phyloP scores from a whole-genome alignment of 2,888 invertebrate species.

The Nasonia oneida region DNA sequence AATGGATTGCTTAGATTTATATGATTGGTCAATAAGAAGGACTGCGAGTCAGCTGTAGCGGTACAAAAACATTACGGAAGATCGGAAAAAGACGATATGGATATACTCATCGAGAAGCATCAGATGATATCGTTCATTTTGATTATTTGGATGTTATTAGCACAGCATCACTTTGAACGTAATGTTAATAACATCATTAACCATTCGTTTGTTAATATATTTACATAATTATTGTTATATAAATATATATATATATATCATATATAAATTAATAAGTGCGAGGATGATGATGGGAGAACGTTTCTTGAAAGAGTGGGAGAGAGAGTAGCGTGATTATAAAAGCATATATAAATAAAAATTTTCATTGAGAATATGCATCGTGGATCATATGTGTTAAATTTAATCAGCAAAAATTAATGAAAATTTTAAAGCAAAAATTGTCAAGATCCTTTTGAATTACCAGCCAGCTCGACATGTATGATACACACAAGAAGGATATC shows the following conservation, averaged over 20 bases:
- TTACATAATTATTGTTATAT: slow-evolving; percentile 27
- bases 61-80: slow-evolving; percentile 12
- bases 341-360: slow-evolving; percentile 30
- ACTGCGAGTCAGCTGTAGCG: not conserved
- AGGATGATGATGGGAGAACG: slow-evolving; percentile 54
- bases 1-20: slow-evolving; percentile 39
- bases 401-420: slow-evolving; percentile 45
- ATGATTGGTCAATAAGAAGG: not conserved
- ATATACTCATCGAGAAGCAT: slow-evolving; percentile 27
- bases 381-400: slow-evolving; percentile 13
- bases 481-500: slow-evolving; percentile 49
- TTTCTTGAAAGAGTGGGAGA: slow-evolving; percentile 49
- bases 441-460: slow-evolving; percentile 43
- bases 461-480: slow-evolving; percentile 55
- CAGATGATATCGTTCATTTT: not conserved
- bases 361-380: slow-evolving; percentile 29
- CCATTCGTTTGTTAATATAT: slow-evolving; percentile 55
- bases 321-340: slow-evolving; percentile 51
- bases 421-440: slow-evolving; percentile 45
- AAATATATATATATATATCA: not conserved
- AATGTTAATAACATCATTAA: slow-evolving; percentile 46
- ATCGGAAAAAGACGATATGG: slow-evolving; percentile 35
- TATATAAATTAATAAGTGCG: slow-evolving; percentile 41
- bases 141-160: slow-evolving; percentile 26
- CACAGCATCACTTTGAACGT: slow-evolving; percentile 37